phyloP scores from a whole-genome alignment of 2,888 invertebrate genomes.

The Campaea margaritaria region DNA sequence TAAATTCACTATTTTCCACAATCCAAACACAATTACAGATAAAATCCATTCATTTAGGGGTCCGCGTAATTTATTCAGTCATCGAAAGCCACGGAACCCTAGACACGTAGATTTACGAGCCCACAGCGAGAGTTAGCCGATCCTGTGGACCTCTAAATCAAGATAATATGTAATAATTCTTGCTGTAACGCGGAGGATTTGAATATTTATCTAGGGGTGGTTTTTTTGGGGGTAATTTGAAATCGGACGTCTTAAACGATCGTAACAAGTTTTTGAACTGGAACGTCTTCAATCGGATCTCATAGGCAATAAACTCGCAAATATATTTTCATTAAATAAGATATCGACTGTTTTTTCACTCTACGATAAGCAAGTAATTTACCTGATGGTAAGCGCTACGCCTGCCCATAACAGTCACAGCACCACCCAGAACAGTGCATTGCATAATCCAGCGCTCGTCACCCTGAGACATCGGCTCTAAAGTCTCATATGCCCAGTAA shows the following conservation, averaged over 20 bases:
- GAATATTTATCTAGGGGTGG: slow-evolving; percentile 25
- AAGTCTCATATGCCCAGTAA: too few relatives aligned
- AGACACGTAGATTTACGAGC: slow-evolving; percentile 29
- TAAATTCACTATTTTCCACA: slow-evolving; percentile 25
- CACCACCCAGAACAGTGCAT: too few relatives aligned
- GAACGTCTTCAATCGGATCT: too few relatives aligned
- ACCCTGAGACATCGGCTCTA: too few relatives aligned
- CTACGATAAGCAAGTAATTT: too few relatives aligned
- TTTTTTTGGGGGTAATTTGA: slow-evolving; percentile 20
- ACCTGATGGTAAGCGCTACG: too few relatives aligned
- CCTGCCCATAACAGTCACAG: too few relatives aligned
- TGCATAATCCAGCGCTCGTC: too few relatives aligned
- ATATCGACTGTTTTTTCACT: too few relatives aligned
- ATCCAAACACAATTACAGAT: slow-evolving; percentile 33
- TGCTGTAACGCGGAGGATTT: slow-evolving; percentile 24
- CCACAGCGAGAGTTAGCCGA: slow-evolving; percentile 26
- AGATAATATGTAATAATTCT: slow-evolving; percentile 33
- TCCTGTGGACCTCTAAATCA: slow-evolving; percentile 29
- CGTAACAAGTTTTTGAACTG: neutral
- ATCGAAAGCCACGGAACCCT: slow-evolving; percentile 31
- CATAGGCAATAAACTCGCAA: too few relatives aligned
- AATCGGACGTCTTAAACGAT: neutral
- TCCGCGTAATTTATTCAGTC: slow-evolving; percentile 34
- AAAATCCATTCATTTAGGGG: slow-evolving; percentile 34
- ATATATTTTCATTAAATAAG: too few relatives aligned